Evolutionary conservation across 1,140 invertebrate genomes (phyloP), one percentile per base, ranked within the genome.

Genomic region (Bombus vancouverensis): DNA sequence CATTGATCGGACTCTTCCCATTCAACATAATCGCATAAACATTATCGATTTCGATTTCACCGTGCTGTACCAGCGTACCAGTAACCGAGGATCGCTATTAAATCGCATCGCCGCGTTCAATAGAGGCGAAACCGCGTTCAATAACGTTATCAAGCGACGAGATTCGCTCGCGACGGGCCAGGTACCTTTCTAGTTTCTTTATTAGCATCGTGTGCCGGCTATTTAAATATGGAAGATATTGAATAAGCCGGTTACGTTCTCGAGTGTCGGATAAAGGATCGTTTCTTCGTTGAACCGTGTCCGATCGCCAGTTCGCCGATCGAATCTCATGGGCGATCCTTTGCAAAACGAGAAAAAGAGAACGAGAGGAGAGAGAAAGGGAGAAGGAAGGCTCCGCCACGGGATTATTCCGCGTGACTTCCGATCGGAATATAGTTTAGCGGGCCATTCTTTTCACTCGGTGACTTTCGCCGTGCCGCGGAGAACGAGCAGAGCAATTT

Each of bases 351-450:
- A 73, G 15, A 73, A 13, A 44, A 8, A 15, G 53, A 78, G 83
- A 85, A 44, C 18, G 72, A 90, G 44, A 66, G 42, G 13, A 18
- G 13, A 10, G 62, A 34, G n/a, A 44, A 28, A 28, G 25, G 13
- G 39, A 81, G 83, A 83, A 70, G 44, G 79, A 90, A 65, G 70
- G 53, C 65, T 37, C 6, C 25, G 53, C 62, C 39, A 53, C 66
- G 62, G 81, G 85, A 90, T 89, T 89, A 89, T 91, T 91, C 90
- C 88, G 90, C 88, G 90, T 91, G 88, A 91, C 90, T 91, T 91
- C 90, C 89, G 90, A 89, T 91, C 88, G 88, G 74, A 80, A 89
- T 90, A 90, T 89, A 87, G 88, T 89, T 89, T 85, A 90, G 76
- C 88, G 79, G 81, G 80, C 74, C 81, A 85, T 91, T 82, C 81